These are phyloP conservation scores for Drosophila eohydei DNA, from an alignment of 2,888 invertebrate genomes.

Conservation along the genomic window DNA sequence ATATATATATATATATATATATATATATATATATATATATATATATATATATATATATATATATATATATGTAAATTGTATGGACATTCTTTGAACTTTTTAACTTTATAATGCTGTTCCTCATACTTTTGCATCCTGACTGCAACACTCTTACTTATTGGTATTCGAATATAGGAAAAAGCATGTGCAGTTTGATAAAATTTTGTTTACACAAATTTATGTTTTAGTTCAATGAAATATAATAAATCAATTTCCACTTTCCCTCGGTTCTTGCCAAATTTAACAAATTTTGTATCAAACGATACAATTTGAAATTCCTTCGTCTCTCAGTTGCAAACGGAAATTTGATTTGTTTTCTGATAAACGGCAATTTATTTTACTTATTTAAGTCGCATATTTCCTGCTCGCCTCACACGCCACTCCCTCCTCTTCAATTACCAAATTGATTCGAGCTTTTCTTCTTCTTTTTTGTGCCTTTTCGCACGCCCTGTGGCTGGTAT, in stretches of 20 bases:
- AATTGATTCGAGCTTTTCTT: constrained; percentile 75
- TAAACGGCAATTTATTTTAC: constrained; percentile 78
- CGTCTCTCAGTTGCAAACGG: constrained; percentile 63
- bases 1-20: background rate
- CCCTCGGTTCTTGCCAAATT: background rate
- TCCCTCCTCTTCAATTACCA: constrained; percentile 74
- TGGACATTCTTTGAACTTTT: background rate
- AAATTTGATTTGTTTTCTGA: constrained; percentile 79
- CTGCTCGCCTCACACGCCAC: background rate
- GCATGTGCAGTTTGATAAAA: background rate
- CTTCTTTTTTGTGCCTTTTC: constrained; percentile 29
- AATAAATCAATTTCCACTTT: background rate
- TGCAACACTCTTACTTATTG: no score
- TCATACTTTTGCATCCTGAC: background rate
- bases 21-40: background rate
- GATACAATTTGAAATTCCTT: constrained; percentile 34
- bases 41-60: background rate
- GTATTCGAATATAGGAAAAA: background rate
- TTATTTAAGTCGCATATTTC: constrained; percentile 66
- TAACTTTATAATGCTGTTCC: background rate
- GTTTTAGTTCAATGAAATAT: background rate
- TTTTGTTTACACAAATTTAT: background rate
- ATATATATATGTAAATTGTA: no score
- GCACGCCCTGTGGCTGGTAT: constrained; percentile 28
- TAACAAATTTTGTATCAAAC: constrained; percentile 22